A percentile compares a stretch with the other conserved stretches of the same genome.
These are phyloP conservation scores for Argyra leucocephala DNA, from an alignment of 2,888 invertebrate species.

Conservation along the genomic window DNA sequence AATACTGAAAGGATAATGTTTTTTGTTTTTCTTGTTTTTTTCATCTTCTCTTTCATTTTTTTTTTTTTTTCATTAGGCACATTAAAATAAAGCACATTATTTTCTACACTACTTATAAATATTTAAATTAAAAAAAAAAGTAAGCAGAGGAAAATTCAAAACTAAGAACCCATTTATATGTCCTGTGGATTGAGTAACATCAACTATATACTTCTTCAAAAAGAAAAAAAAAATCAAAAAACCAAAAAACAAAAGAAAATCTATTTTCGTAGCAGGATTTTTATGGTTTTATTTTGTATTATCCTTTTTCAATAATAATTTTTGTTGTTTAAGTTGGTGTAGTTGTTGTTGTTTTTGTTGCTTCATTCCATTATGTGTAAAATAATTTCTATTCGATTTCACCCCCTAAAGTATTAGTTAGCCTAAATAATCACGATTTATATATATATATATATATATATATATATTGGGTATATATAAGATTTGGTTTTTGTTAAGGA, in stretches of 20 bases:
- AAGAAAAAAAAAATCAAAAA: background rate
- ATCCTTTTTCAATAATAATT: constrained; percentile 1
- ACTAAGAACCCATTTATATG: background rate
- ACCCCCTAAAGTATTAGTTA: background rate
- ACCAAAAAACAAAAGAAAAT: background rate
- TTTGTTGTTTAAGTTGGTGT: background rate
- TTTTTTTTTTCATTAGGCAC: no score
- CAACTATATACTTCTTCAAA: background rate
- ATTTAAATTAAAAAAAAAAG: no score
- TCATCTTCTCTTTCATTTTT: no score
- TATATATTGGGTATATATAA: background rate
- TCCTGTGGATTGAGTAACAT: background rate
- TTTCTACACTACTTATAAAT: no score
- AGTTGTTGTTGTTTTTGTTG: no score
- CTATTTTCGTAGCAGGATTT: background rate
- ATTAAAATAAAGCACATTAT: no score
- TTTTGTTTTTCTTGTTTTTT: no score
- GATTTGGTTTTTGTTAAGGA: background rate
- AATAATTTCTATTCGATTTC: background rate
- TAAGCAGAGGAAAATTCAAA: no score
- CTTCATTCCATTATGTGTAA: no score
- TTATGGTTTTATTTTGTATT: constrained; percentile 1
- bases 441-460: background rate
- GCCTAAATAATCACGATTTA: background rate
- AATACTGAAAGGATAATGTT: no score